Evolutionary conservation across 2,797 vertebrate species (phyloP).

Genomic region (Muscicapa comitata): DNA sequence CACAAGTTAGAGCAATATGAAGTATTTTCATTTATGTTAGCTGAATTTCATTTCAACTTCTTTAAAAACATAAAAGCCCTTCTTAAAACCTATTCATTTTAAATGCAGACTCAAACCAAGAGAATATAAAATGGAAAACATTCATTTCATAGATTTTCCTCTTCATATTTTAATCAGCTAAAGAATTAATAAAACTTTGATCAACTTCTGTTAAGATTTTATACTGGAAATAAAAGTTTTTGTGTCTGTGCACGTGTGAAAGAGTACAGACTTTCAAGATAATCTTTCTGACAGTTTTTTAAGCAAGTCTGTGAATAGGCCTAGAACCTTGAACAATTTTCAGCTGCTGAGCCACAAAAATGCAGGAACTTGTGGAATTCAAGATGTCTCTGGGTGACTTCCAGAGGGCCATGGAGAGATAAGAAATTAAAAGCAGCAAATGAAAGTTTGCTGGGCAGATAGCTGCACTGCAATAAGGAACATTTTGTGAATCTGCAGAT

Average conservation of each 20-base stretch:
- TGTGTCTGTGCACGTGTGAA: not conserved
- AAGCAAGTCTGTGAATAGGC: not conserved
- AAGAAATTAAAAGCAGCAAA: not conserved
- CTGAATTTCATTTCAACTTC: not conserved
- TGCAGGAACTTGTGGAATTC: not conserved
- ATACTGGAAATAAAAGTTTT: not conserved
- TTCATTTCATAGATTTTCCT: not conserved
- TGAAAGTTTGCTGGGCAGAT: not conserved
- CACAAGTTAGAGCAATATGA: not conserved
- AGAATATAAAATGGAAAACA: not conserved
- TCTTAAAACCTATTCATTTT: not conserved
- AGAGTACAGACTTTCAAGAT: not conserved
- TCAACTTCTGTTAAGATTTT: not conserved
- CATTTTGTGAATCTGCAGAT: not conserved
- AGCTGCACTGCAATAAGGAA: not conserved
- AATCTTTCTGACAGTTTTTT: not conserved
- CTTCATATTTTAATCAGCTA: not conserved
- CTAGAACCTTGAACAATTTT: not conserved
- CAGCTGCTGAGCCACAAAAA: not conserved
- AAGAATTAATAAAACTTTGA: not conserved
- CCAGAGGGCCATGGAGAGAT: not conserved
- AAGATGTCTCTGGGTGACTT: not conserved
- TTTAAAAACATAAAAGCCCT: not conserved
- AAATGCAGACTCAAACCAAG: not conserved
- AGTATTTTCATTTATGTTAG: not conserved